Evolutionary conservation across 2,888 invertebrate genomes (phyloP).

Genomic region (Eutolmus rufibarbis): DNA sequence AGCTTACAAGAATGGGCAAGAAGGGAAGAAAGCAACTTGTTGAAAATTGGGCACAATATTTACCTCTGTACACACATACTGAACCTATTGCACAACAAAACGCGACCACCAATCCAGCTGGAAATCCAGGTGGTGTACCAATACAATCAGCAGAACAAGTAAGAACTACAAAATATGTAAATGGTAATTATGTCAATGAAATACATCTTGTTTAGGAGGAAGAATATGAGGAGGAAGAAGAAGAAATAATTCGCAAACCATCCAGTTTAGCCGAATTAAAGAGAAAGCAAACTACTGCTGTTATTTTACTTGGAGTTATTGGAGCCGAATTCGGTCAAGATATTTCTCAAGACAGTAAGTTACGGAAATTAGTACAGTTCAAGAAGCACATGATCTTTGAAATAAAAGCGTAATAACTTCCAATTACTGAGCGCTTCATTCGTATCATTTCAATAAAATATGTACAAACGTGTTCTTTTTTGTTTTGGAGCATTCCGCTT

Average conservation of each 20-base stretch:
- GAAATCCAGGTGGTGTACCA: conserved; percentile 38
- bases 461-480: too few relatives aligned
- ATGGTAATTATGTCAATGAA: not conserved
- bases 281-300: conserved; percentile 95
- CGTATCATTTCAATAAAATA: too few relatives aligned
- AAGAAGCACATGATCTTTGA: not conserved
- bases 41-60: conserved; percentile 94
- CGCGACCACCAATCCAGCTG: conserved; percentile 57
- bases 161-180: not conserved
- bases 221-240: conserved; percentile 85
- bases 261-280: conserved; percentile 86
- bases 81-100: conserved; percentile 75
- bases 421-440: too few relatives aligned
- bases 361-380: not conserved
- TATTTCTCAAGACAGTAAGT: conserved; percentile 72
- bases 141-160: conserved; percentile 40
- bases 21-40: conserved; percentile 92
- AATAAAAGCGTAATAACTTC: too few relatives aligned
- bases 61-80: conserved; percentile 85
- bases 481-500: not conserved
- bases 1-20: conserved; percentile 75
- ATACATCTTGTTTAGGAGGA: conserved; percentile 68
- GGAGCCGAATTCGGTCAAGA: conserved; percentile 99
- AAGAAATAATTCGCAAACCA: conserved; percentile 83
- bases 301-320: conserved; percentile 94